phyloP scores from a whole-genome alignment of 2,888 invertebrate species.

The Hecatera dysodea region DNA sequence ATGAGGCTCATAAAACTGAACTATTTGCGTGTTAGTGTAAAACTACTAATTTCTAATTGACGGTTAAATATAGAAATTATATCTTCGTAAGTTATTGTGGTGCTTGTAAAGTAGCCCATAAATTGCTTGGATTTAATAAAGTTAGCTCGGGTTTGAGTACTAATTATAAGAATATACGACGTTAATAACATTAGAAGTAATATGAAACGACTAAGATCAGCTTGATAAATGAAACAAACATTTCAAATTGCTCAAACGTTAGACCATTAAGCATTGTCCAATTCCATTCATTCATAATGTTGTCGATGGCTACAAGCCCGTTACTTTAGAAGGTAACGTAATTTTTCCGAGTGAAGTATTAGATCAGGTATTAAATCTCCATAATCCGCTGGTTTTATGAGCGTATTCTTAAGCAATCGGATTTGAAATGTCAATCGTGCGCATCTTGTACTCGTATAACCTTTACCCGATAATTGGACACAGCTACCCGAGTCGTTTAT shows the following conservation, averaged over 20 bases:
- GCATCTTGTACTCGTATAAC: conserved; percentile 62
- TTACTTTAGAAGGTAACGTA: conserved; percentile 47
- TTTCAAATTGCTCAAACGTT: conserved; percentile 22
- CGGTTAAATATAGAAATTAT: neutral
- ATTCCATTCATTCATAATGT: conserved; percentile 39
- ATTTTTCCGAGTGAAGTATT: conserved; percentile 40
- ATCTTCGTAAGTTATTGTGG: neutral
- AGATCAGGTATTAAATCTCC: conserved; percentile 49
- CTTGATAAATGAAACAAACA: conserved; percentile 32
- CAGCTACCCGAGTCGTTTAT: conserved; percentile 61
- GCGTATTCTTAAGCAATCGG: conserved; percentile 67
- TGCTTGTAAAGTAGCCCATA: neutral
- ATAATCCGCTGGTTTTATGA: conserved; percentile 48
- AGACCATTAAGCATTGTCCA: conserved; percentile 14
- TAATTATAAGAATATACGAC: conserved; percentile 3
- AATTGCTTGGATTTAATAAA: neutral
- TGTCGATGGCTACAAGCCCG: conserved; percentile 15
- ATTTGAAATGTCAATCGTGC: conserved; percentile 74
- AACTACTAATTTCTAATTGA: neutral
- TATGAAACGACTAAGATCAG: conserved; percentile 26
- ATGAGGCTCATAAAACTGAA: neutral
- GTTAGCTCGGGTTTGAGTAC: neutral
- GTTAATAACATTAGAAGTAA: conserved; percentile 11
- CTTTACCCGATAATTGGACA: conserved; percentile 70
- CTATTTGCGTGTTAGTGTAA: neutral